Conservation (phyloP, 2,888 invertebrate species). For the Eumacrocentrus americanus region DNA sequence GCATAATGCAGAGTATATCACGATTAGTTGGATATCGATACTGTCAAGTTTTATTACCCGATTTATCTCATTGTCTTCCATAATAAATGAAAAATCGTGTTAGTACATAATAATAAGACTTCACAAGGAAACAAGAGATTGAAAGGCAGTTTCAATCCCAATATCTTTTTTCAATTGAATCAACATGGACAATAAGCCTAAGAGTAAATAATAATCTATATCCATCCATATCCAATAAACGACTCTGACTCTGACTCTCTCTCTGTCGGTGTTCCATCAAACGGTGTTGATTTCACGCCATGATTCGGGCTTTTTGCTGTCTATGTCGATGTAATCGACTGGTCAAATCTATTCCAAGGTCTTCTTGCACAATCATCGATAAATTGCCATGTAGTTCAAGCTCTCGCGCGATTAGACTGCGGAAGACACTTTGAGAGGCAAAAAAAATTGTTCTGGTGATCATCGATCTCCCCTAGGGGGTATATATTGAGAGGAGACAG, state of each 20-base stretch:
- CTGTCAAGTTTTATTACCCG: conserved; percentile 2
- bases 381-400: conserved; percentile 1
- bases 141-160: no score
- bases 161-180: no score
- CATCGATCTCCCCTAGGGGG: conserved; percentile 36
- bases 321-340: neutral
- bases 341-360: neutral
- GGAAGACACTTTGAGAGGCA: conserved; percentile 15
- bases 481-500: conserved; percentile 42
- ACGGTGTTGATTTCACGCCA: neutral
- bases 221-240: neutral
- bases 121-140: no score
- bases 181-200: no score
- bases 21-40: neutral
- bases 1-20: neutral
- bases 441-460: conserved; percentile 33
- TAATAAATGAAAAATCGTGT: neutral
- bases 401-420: neutral
- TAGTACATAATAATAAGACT: no score
- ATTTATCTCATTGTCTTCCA: neutral
- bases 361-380: conserved; percentile 1
- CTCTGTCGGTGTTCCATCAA: neutral
- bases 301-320: neutral
- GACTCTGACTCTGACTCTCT: neutral
- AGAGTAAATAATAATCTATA: neutral